Conservation (phyloP, 2,888 invertebrate genomes). For the Andricus quercusramuli region DNA sequence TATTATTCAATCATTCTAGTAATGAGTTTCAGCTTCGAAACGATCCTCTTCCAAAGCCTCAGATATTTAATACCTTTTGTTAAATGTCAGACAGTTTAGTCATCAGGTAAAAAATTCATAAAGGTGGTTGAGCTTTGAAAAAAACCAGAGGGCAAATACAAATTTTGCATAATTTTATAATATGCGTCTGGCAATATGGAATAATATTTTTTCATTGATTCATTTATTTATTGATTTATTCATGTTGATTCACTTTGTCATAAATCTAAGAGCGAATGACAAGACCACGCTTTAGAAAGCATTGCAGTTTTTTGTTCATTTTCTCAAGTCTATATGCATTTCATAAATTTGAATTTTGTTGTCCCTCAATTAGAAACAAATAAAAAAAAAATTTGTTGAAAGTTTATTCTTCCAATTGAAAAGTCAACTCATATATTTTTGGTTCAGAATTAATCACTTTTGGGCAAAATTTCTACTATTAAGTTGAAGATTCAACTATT, state of each 20-base stretch:
- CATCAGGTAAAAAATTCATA: slow-evolving; percentile 29
- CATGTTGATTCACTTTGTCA: not conserved
- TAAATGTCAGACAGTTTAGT: slow-evolving; percentile 27
- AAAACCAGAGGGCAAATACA: slow-evolving; percentile 4
- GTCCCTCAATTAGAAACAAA: no score
- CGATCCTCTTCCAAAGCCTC: slow-evolving; percentile 28
- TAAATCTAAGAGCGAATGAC: no score
- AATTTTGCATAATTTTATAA: slow-evolving; percentile 21
- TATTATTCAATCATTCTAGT: slow-evolving; percentile 37
- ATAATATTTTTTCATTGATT: not conserved
- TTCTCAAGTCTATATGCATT: not conserved
- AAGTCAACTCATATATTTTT: no score
- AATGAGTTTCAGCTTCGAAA: slow-evolving; percentile 26
- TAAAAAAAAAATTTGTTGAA: no score
- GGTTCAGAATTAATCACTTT: no score
- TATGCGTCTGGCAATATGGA: not conserved
- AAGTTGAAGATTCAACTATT: no score
- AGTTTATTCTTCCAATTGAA: no score
- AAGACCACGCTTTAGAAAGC: not conserved
- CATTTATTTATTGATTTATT: slow-evolving; percentile 15
- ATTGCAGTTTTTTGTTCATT: not conserved
- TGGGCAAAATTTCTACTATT: no score
- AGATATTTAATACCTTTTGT: slow-evolving; percentile 42
- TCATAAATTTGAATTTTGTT: no score
- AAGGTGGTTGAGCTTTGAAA: not conserved